A percentile compares a stretch with the other conserved stretches of the same genome.
These are phyloP conservation scores for Hippoglossus stenolepis DNA, from an alignment of 2,113 vertebrate species.

Conservation along the genomic window DNA sequence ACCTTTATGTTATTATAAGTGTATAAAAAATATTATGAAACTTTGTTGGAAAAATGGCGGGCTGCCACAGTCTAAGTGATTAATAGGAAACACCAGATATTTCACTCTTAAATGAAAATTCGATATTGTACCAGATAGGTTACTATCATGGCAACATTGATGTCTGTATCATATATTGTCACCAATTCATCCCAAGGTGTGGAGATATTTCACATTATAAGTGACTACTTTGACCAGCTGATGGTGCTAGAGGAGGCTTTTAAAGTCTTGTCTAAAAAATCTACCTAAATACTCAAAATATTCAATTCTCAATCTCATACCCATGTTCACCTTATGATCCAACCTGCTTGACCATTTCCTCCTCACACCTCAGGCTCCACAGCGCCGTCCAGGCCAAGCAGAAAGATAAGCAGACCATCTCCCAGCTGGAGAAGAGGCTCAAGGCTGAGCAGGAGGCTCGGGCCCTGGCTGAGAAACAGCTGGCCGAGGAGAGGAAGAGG, in stretches of 20 bases:
- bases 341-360: background rate
- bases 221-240: background rate
- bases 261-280: no score
- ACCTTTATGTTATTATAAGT: no score
- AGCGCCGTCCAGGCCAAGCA: constrained; percentile 97
- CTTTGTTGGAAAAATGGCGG: no score
- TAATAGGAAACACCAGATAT: no score
- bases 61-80: no score
- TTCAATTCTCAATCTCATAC: background rate
- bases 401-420: constrained; percentile 97
- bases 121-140: no score
- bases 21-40: no score
- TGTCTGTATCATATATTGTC: background rate
- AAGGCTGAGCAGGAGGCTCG: constrained; percentile 97
- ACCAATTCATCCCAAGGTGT: background rate
- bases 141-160: background rate
- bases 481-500: constrained; percentile 96
- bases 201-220: background rate
- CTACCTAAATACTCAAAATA: background rate
- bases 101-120: no score
- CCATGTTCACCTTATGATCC: background rate
- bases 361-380: constrained; percentile 87
- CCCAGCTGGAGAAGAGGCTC: constrained; percentile 96
- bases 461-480: constrained; percentile 92
- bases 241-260: background rate